Base-by-base conservation (phyloP, 2,888 invertebrate species). In the Diaphora mendica region DNA sequence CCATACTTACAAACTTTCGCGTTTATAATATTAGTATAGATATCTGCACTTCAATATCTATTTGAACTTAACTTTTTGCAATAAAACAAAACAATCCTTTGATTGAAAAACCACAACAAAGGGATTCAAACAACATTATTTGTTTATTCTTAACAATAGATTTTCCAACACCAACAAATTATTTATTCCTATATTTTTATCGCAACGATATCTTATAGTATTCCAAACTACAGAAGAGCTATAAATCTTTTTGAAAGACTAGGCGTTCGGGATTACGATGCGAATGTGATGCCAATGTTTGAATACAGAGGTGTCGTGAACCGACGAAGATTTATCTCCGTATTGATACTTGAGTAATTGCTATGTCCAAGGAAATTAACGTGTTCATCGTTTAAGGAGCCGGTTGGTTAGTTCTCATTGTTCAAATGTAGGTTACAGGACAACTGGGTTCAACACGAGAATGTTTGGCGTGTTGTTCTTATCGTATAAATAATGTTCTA, bases 271-370 rank as follows among this genome's bases (percentile, higher is more conserved):
- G 82, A 85, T 88, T 88, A 23, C 48, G 48, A 48, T 85, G 88
- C 87, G 83, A 86, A 51, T 85, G 88, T 86, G 83, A 86, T 83
- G 85, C 84, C 86, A 83, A 77, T 83, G 82, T 35, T 75, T 83
- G 82, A 82, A 85, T 77, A 79, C 81, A 75, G 77, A 84, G 78
- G 83, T 83, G 84, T 86, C 83, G 64, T 68, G 75, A 75, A 72
- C 66, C 71, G 72, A 81, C 77, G 79, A 82, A 86, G 88, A 88
- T 86, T 87, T 87, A 88, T 87, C 78, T 77, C 64, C 71, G 68
- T 78, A 80, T 83, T 85, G 79, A 78, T 76, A 80, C 79, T 82
- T 83, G 84, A 85, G 79, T 80, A 85, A 84, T 84, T 85, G 85
- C 66, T 64, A 23, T 68, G 81, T 80, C 75, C 68, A 20, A 26